Percentiles rank a stretch among this genome's conserved stretches.
Evolutionary conservation across 2,113 vertebrate genomes (phyloP).

Genomic region (Mormoops blainvillei): DNA sequence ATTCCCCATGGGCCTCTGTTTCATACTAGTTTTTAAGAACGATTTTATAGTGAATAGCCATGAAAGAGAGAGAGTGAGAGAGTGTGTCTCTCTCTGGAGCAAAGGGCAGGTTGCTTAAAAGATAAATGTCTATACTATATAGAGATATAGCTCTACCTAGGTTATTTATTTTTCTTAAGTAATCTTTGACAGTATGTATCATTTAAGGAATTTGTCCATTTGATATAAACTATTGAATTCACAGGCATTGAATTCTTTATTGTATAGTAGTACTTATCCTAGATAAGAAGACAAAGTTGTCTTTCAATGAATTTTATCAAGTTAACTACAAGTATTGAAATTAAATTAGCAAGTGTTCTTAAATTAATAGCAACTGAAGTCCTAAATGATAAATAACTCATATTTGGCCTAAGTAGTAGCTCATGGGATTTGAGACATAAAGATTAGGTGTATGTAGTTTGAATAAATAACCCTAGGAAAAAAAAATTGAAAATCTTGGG

Average conservation of each 20-base stretch:
- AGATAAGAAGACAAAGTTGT: neutral
- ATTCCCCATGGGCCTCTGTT: neutral
- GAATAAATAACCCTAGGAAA: neutral
- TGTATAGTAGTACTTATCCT: neutral
- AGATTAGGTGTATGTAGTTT: neutral
- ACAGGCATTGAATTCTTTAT: neutral
- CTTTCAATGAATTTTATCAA: slow-evolving; percentile 4
- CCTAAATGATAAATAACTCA: neutral
- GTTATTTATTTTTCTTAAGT: neutral
- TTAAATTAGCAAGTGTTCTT: slow-evolving; percentile 3
- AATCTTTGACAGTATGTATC: neutral
- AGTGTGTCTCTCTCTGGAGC: neutral
- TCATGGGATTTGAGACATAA: neutral
- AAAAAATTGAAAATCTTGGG: neutral
- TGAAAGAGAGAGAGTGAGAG: neutral
- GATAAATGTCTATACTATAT: neutral
- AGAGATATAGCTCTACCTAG: neutral
- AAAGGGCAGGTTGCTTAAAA: neutral
- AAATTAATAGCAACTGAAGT: neutral
- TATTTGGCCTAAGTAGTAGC: neutral
- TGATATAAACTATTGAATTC: neutral
- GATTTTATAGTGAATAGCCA: neutral
- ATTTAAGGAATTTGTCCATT: neutral
- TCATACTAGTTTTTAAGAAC: neutral
- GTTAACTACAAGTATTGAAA: neutral